phyloP scores from a whole-genome alignment of 2,797 vertebrate genomes.

The Hoplostethus atlanticus region DNA sequence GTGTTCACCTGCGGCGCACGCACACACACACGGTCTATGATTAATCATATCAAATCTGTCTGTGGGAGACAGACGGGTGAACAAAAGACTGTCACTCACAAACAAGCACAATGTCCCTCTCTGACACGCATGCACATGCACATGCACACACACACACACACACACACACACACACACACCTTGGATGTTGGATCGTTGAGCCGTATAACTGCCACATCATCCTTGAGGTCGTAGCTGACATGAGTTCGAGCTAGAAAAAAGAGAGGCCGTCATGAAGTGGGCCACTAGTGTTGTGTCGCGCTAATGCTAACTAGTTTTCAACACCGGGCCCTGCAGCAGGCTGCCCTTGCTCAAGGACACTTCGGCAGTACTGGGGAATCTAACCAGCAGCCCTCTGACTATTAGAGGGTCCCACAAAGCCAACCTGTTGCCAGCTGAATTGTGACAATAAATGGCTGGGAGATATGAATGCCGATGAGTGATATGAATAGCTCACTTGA shows the following conservation, averaged over 20 bases:
- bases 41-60: constrained; percentile 53
- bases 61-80: constrained; percentile 51
- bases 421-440: too few relatives aligned
- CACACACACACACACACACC: constrained; percentile 78
- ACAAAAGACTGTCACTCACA: constrained; percentile 57
- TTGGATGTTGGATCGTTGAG: constrained; percentile 89
- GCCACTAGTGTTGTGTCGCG: constrained; percentile 31
- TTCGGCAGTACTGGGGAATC: too few relatives aligned
- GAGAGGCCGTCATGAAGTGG: constrained; percentile 32
- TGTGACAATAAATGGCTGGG: too few relatives aligned
- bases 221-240: constrained; percentile 88
- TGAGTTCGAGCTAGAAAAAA: constrained; percentile 82
- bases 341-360: constrained; percentile 9
- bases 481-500: too few relatives aligned
- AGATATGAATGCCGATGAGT: too few relatives aligned
- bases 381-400: too few relatives aligned
- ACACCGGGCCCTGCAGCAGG: constrained; percentile 20
- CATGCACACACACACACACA: constrained; percentile 64
- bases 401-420: too few relatives aligned
- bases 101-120: constrained; percentile 17
- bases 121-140: constrained; percentile 16
- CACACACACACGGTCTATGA: constrained; percentile 17
- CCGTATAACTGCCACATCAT: constrained; percentile 88
- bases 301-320: constrained; percentile 30
- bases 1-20: constrained; percentile 86